Evolutionary conservation across 2,888 invertebrate genomes (phyloP), one percentile per base, ranked within the genome.

Genomic region (Hypolimnas misippus): DNA sequence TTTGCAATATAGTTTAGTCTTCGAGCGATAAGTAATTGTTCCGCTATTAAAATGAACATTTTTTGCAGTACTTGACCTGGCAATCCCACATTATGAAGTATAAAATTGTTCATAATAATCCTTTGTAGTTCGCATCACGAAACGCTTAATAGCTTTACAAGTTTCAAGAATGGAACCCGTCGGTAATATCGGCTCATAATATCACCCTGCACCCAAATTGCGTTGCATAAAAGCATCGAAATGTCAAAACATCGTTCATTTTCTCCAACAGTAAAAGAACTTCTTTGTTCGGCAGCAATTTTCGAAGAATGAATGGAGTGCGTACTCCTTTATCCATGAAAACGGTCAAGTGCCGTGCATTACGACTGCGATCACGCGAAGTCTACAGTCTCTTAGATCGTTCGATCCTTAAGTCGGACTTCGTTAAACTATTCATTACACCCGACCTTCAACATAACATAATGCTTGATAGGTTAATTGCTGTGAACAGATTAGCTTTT

Each of bases 391-490:
- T 63, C 55, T 33, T 25, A 52, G 42, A 35, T 40, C 33, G 62
- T 52, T 60, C 58, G 55, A 62, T 58, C 33, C 42, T 59, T 60
- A 56, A 49, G 10, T 25, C 60, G 52, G 58, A 63, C 56, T 65
- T 66, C 63, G 62, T 63, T 63, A 61, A 81, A 77, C 80, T 81
- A 84, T 82, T 78, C 77, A 84, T 86, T 84, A 83, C 70, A 59
- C 14, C 58, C 78, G 87, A 86, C 91, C 90, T 91, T 89, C 87
- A 83, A 71, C 81, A 83, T 79, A 86, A 87, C 86, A 87, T 82
- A 86, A 80, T 75, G 78, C 76, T 76, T 87, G 89, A 91, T 91
- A 88, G 87, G 87, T 88, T 91, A 91, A 92, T 91, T 90, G 89
- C 86, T 80, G 78, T 75, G 81, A 82, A 84, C 83, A 84, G 86